phyloP scores from a whole-genome alignment of 2,113 vertebrate genomes.

The Podiceps cristatus region DNA sequence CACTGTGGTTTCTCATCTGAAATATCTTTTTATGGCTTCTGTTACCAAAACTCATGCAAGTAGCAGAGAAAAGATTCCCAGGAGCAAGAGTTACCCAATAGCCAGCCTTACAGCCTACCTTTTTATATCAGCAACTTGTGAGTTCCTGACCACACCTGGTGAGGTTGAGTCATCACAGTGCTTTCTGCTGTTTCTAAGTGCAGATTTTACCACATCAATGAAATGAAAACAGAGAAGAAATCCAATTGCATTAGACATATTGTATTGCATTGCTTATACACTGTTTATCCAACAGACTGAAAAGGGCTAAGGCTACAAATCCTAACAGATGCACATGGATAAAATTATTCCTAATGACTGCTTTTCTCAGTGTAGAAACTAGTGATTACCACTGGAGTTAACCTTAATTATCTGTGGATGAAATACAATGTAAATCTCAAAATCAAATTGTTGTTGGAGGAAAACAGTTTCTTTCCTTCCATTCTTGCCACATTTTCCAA shows the following conservation, averaged over 20 bases:
- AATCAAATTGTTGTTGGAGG: neutral
- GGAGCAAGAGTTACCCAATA: neutral
- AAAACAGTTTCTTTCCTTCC: neutral
- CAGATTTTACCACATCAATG: neutral
- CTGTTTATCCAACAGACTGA: neutral
- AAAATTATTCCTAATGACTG: neutral
- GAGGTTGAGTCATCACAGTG: neutral
- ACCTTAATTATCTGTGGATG: neutral
- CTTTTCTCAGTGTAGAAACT: neutral
- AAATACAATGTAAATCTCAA: neutral
- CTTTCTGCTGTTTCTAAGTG: neutral
- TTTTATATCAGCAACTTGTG: neutral
- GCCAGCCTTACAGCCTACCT: neutral
- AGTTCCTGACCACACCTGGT: neutral
- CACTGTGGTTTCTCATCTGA: neutral
- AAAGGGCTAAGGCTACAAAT: neutral
- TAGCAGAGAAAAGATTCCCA: neutral
- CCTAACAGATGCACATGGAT: neutral
- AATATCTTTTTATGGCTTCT: neutral
- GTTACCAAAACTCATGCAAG: neutral
- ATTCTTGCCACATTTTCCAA: neutral
- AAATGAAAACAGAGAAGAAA: neutral
- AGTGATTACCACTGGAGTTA: neutral
- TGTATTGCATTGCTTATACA: neutral
- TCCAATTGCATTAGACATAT: neutral